Base-by-base conservation (phyloP, 2,888 invertebrate species). In the Chymomyza amoena region DNA sequence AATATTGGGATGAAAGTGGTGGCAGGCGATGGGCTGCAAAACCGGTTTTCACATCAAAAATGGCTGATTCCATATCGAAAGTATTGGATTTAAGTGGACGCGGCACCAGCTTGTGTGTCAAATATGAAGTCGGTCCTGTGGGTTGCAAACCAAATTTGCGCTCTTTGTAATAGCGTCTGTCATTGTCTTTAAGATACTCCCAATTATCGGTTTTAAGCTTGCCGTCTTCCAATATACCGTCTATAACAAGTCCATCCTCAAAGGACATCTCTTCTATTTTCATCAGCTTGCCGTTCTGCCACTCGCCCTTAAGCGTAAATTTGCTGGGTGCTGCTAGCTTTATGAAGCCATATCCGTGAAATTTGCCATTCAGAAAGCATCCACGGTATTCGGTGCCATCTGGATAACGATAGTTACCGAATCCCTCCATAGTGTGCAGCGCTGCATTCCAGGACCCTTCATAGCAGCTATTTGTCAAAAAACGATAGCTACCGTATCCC, bases 1-100 rank as follows among this genome's bases (percentile, higher is more conserved):
- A 2, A 39, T 10, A 39, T 39, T n/a, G 56, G 6, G 61, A 66
- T 1, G 59, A 52, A 13, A 84, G 80, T 0, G 90, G 90, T 6
- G 62, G 62, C 0, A 65, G 69, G 1, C 88, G 74, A 0, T 85
- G 74, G 1, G 63, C 52, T 2, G 89, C 4, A 73, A 84, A 82
- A 7, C 87, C 78, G 2, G 93, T 93, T 25, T 89, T 83, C 0
- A 94, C 93, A 77, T 94, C 93, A 84, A 93, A 96, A 84, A 95
- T 94, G 0, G 96, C 96, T 85, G 96, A 95, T 0, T 94, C 95
- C 0, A 94, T 93, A 80, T 97, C 96, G 83, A 94, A 96, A 81
- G 93, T 94, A 0, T 94, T 94, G 0, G 90, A 81, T 0, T 95
- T 95, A 51, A 96, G 93, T 0, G 89, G 80, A 36, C 93, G 91